Evolutionary conservation across 2,888 invertebrate genomes (phyloP).

Genomic region (Ectobius pallidus): DNA sequence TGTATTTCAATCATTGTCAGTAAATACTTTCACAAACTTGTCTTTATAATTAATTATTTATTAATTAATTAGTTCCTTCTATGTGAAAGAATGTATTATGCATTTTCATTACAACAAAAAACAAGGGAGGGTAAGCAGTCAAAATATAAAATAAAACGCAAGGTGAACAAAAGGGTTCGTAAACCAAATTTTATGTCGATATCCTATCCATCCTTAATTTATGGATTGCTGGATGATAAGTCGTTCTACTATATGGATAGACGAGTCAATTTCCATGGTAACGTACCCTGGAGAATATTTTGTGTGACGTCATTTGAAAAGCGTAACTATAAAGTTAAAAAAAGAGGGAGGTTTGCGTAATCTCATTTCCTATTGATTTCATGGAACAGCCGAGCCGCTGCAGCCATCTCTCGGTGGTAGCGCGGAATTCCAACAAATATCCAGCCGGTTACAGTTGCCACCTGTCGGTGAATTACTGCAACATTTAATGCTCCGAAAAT

Average conservation of each 20-base stretch:
- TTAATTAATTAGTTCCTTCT: too few relatives aligned
- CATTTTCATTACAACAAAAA: too few relatives aligned
- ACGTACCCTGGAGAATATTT: conserved; percentile 7
- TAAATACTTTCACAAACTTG: too few relatives aligned
- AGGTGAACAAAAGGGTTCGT: too few relatives aligned
- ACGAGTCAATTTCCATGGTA: conserved; percentile 14
- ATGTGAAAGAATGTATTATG: too few relatives aligned
- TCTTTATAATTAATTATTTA: too few relatives aligned
- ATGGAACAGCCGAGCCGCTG: background rate
- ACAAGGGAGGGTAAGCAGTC: too few relatives aligned
- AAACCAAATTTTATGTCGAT: too few relatives aligned
- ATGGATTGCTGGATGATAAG: background rate
- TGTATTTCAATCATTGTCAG: too few relatives aligned
- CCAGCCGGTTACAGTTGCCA: background rate
- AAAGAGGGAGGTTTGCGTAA: conserved; percentile 9
- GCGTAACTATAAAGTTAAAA: conserved; percentile 10
- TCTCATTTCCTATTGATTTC: conserved; percentile 7
- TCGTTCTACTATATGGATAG: background rate
- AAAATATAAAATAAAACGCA: too few relatives aligned
- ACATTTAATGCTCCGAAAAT: too few relatives aligned
- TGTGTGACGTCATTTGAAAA: background rate
- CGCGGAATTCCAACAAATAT: background rate
- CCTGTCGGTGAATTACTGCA: background rate
- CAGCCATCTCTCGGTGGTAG: background rate
- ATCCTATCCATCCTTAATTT: too few relatives aligned